Conservation (phyloP, 30 jellyfish, hydroid and myxozoan species). For the Aurelia sp. region DNA sequence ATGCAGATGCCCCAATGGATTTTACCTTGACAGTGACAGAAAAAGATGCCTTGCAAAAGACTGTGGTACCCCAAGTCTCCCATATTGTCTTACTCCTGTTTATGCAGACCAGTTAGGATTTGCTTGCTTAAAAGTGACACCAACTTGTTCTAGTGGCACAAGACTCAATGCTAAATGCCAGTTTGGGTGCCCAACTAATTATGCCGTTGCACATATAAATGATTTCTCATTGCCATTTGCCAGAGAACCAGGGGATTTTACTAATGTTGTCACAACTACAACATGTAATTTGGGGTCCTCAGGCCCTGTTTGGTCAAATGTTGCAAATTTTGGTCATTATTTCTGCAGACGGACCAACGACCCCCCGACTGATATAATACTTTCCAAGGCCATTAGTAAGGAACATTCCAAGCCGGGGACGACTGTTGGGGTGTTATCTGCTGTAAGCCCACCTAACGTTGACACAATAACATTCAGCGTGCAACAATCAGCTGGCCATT, state of each 20-base stretch:
- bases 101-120: slow-evolving; percentile 46
- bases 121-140: slow-evolving; percentile 48
- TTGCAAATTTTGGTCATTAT: not conserved
- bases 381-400: slow-evolving; percentile 44
- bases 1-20: slow-evolving; percentile 68
- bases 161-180: slow-evolving; percentile 53
- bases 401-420: slow-evolving; percentile 83
- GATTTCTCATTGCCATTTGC: slow-evolving; percentile 39
- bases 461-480: slow-evolving; percentile 49
- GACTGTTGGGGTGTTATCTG: slow-evolving; percentile 71
- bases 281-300: slow-evolving; percentile 23
- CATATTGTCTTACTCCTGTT: slow-evolving; percentile 49
- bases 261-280: slow-evolving; percentile 21
- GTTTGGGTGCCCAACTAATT: slow-evolving; percentile 58
- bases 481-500: slow-evolving; percentile 53
- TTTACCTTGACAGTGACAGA: slow-evolving; percentile 13
- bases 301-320: slow-evolving; percentile 39
- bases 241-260: slow-evolving; percentile 16
- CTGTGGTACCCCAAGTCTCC: slow-evolving; percentile 46
- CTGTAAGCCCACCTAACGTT: slow-evolving; percentile 12
- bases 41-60: slow-evolving; percentile 35
- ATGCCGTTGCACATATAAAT: slow-evolving; percentile 43
- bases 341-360: slow-evolving; percentile 90
- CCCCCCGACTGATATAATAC: slow-evolving; percentile 73
- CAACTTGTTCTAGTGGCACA: slow-evolving; percentile 62